Evolutionary conservation across 2,888 invertebrate genomes (phyloP).

Genomic region (Acanthosepion esculentum): DNA sequence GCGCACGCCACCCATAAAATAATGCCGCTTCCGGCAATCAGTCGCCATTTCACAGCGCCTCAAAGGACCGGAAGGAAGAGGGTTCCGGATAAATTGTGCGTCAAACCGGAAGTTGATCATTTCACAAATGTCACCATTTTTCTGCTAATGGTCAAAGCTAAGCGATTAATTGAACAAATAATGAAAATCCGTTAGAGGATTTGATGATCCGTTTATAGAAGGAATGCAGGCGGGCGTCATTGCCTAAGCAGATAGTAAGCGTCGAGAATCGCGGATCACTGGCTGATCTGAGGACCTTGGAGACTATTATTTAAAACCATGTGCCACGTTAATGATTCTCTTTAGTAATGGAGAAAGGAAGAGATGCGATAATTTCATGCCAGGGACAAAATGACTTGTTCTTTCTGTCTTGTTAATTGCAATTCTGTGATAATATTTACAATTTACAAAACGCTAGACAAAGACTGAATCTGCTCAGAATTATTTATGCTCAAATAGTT

Average conservation of each 20-base stretch:
- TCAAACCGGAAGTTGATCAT: constrained; percentile 24
- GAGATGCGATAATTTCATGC: no score
- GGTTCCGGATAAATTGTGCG: not conserved
- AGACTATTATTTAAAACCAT: not conserved
- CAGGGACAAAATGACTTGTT: no score
- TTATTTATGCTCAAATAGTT: no score
- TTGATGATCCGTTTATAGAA: not conserved
- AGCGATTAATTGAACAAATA: constrained; percentile 33
- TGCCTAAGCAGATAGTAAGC: not conserved
- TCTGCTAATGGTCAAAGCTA: not conserved
- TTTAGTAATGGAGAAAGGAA: no score
- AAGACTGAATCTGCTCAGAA: no score
- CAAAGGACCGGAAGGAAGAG: constrained; percentile 15
- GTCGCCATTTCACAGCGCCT: not conserved
- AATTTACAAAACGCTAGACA: no score
- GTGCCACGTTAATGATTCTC: no score
- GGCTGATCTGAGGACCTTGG: not conserved
- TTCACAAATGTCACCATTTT: not conserved
- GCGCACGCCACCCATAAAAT: not conserved
- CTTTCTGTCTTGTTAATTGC: no score
- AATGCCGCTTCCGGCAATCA: not conserved
- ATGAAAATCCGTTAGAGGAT: not conserved
- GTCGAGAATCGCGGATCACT: not conserved
- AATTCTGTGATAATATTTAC: no score
- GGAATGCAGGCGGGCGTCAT: not conserved